Evolutionary conservation across 2,113 vertebrate genomes (phyloP).

Genomic region (Pipra filicauda): DNA sequence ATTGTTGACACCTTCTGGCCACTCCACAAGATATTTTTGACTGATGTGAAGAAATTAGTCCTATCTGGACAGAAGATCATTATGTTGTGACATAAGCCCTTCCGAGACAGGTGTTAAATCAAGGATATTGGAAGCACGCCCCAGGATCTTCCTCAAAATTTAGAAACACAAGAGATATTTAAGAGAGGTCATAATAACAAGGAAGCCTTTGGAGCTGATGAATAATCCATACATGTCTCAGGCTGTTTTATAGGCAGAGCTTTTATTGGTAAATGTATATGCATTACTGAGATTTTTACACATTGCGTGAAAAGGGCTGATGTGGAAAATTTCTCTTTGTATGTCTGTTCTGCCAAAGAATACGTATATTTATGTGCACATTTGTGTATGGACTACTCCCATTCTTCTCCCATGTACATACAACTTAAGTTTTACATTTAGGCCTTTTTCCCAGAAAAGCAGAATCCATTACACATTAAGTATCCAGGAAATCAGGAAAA

Average conservation of each 20-base stretch:
- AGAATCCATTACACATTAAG: background rate
- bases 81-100: background rate
- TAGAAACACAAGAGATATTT: background rate
- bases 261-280: background rate
- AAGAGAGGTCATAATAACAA: background rate
- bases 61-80: background rate
- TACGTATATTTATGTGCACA: background rate
- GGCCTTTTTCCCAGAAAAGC: background rate
- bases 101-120: background rate
- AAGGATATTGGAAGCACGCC: background rate
- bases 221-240: background rate
- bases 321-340: background rate
- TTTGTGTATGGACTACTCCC: background rate
- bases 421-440: background rate
- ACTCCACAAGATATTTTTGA: background rate
- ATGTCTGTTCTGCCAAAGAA: background rate
- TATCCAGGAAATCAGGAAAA: constrained; percentile 1
- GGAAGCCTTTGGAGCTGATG: background rate
- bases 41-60: background rate
- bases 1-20: background rate
- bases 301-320: background rate
- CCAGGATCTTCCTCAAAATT: background rate
- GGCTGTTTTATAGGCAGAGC: background rate
- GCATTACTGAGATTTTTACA: background rate
- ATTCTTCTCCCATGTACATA: background rate